Evolutionary conservation across 1,140 invertebrate species (phyloP).

Genomic region (Oryctes rhinoceros): DNA sequence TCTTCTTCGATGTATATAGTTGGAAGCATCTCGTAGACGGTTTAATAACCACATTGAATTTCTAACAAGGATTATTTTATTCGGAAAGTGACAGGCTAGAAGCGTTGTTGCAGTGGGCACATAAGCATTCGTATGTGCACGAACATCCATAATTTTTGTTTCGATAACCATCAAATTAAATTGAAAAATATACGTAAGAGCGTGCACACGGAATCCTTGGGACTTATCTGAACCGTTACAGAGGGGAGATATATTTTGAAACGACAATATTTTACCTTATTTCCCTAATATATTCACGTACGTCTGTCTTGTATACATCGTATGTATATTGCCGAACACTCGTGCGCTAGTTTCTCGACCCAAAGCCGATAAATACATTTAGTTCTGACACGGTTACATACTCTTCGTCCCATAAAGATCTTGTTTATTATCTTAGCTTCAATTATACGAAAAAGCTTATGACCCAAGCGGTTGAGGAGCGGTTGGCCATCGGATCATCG

Average conservation of each 20-base stretch:
- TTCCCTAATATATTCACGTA: conserved; percentile 32
- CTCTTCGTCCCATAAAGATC: conserved; percentile 29
- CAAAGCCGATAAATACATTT: conserved; percentile 33
- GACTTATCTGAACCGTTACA: conserved; percentile 23
- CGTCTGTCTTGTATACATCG: neutral
- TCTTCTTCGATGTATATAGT: neutral
- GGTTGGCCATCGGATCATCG: neutral
- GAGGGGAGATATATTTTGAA: conserved; percentile 11
- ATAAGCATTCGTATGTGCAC: conserved; percentile 12
- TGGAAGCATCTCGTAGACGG: neutral
- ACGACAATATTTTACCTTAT: conserved; percentile 33
- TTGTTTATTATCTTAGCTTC: conserved; percentile 30
- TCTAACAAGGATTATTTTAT: conserved; percentile 31
- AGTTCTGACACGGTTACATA: conserved; percentile 29
- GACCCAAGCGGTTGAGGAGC: conserved; percentile 18
- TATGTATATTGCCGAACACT: neutral
- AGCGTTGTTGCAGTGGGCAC: neutral
- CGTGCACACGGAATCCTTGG: neutral
- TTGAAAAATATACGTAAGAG: conserved; percentile 25
- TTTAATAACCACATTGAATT: conserved; percentile 17
- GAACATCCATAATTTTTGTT: conserved; percentile 27
- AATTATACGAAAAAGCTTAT: conserved; percentile 34
- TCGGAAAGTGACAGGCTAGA: neutral
- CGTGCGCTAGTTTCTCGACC: conserved; percentile 10
- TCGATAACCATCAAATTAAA: conserved; percentile 33